Base-by-base conservation (phyloP, 2,888 invertebrate genomes). In the Pemphredon lugubris region DNA sequence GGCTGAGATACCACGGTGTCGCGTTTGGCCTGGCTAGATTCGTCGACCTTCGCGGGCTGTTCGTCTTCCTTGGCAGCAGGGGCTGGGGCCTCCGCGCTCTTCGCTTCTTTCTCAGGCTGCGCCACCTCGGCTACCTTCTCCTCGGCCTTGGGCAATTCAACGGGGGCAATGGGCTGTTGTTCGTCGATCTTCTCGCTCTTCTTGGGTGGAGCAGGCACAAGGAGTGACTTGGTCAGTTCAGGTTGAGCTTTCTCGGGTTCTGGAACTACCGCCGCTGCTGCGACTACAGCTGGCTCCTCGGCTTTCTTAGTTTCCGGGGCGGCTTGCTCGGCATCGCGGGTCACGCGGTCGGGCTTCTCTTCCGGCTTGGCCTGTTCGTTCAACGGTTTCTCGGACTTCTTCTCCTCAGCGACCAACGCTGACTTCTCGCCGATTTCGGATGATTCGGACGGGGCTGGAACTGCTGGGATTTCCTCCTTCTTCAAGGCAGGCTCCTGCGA, bases 261-360 rank as follows among this genome's bases (percentile, higher is more conserved):
- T 0, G 37, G 51, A 9, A 20, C 40, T 1, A 20, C 45, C 1
- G 45, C 50, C 3, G 45, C 34, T 1, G 32, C 20, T 5, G 57
- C n/a, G n/a, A n/a, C n/a, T 6, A 64, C 73, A 4, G 54, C 21
- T 2, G 51, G 20, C 23, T 58, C 50, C 2, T 67, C 77, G 21
- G 16, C 30, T 40, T 40, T 14, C 16, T 40, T 40, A 16, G 42
- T 54, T 14, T 48, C 71, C 0, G 74, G 75, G 0, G 47, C 58
- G 2, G 81, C 76, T 54, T 86, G 84, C 47, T 86, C 87, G 21
- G 86, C 83, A 9, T 87, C 86, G 9, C 87, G 85, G 13, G 87
- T 87, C 16, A 87, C 86, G 9, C 87, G 85, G 57, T 87, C 87
- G 11, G 82, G 82, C 20, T 85, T 86, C 23, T 84, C 85, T 9